A percentile compares a stretch with the other conserved stretches of the same genome.
These are phyloP conservation scores for Corythornis vintsioides DNA, from an alignment of 2,113 vertebrate genomes.

Conservation along the genomic window DNA sequence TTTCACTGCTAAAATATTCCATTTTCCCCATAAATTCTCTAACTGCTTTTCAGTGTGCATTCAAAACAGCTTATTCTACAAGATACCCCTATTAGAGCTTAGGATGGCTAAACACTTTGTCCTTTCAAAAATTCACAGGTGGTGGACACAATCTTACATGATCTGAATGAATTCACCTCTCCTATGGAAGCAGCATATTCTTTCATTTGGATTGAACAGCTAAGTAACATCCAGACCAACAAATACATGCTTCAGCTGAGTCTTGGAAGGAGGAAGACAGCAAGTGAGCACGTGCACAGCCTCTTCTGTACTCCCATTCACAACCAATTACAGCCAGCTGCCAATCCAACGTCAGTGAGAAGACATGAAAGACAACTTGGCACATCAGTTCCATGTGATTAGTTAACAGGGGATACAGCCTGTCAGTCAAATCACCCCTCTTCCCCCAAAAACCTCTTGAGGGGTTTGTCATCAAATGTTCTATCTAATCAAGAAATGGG, in stretches of 20 bases:
- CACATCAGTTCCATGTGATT: conserved; percentile 1
- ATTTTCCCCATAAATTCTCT: not conserved
- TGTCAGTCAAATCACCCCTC: conserved; percentile 28
- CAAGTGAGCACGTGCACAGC: not conserved
- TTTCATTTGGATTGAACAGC: not conserved
- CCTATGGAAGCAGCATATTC: not conserved
- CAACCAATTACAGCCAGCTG: conserved; percentile 27
- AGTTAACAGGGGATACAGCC: not conserved
- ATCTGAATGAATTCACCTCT: not conserved
- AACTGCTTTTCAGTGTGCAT: not conserved
- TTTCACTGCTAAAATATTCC: not conserved
- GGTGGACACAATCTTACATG: not conserved
- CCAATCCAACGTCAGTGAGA: conserved; percentile 8
- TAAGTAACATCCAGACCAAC: not conserved
- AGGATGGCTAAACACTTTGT: not conserved
- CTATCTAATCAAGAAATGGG: not conserved
- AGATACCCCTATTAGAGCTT: not conserved
- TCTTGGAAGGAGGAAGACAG: not conserved
- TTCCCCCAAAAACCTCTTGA: not conserved
- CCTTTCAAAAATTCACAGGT: not conserved
- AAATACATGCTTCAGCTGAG: not conserved
- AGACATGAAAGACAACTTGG: conserved; percentile 38
- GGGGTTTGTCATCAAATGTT: conserved; percentile 23
- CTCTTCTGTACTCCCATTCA: conserved; percentile 9
- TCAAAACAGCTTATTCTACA: not conserved